Evolutionary conservation across 2,113 vertebrate genomes (phyloP), one percentile per base, ranked within the genome.

Genomic region (Columbina picui): DNA sequence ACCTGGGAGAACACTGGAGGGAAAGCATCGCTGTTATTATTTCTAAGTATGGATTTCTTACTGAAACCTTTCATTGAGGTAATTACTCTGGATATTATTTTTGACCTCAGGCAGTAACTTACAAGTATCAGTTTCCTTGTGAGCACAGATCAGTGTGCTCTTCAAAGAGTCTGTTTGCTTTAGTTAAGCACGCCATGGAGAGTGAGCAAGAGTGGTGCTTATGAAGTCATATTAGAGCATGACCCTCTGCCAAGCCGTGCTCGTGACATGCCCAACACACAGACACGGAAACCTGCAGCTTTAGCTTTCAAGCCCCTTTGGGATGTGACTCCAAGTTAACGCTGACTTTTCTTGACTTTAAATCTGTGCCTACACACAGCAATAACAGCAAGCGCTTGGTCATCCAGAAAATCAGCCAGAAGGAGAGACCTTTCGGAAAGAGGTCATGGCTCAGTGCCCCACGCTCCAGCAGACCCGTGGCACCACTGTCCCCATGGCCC

Each of bases 181-280:
- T 43, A 70, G 25, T 15, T 17, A 2, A 39, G 15, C 26, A 19
- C 1, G 27, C 18, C 1, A 2, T 0, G 3, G 26, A 69, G 22
- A 52, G n/a, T 1, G 22, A 60, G 55, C 39, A 20, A 22, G 16
- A 71, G 32, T 1, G 30, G 32, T 29, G 69, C 45, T 70, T 18
- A 10, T 3, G 19, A 50, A 65, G 49, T 12, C 14, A 14, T 10
- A 13, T 8, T 41, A 26, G 3, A 13, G 41, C 65, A 16, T 3
- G 50, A 50, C 38, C 12, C 38, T 27, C 74, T 27, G 53, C 59
- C 65, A 32, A 47, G 47, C 73, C 9, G 0, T 23, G 34, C 59
- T 34, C 7, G 0, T 7, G 17, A 22, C 1, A 1, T 32, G 30
- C 39, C 53, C 19, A 41, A n/a, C 9, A 32, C 20, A 22, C 43